Evolutionary conservation across 2,797 vertebrate genomes (phyloP).

Genomic region (Paramormyrops hopkinsi): DNA sequence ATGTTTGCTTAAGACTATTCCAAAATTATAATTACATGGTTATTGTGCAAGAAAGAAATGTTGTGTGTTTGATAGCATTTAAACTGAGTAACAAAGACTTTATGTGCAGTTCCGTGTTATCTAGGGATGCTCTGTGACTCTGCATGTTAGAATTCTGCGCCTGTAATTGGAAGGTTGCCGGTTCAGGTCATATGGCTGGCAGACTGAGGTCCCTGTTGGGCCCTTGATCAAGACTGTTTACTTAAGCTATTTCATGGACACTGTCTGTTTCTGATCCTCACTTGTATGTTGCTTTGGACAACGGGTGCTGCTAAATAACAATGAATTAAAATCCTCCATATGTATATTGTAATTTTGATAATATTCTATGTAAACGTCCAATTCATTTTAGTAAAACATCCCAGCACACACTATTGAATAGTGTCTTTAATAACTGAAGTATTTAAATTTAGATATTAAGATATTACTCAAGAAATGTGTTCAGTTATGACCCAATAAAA

Average conservation of each 20-base stretch:
- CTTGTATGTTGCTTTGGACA: not conserved
- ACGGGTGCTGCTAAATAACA: not conserved
- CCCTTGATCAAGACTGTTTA: not conserved
- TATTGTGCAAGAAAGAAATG: not conserved
- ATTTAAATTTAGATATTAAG: not conserved
- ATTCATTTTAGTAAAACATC: not conserved
- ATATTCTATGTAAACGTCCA: not conserved
- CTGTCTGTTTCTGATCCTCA: not conserved
- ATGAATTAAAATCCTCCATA: not conserved
- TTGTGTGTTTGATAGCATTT: not conserved
- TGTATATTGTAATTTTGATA: not conserved
- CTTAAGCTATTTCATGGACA: not conserved
- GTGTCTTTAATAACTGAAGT: not conserved
- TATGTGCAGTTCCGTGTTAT: not conserved
- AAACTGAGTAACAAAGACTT: not conserved
- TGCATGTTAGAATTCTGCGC: not conserved
- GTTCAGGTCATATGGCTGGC: not conserved
- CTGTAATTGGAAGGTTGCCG: not conserved
- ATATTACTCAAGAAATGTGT: not conserved
- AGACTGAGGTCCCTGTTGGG: not conserved
- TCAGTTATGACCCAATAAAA: not conserved
- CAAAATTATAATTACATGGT: not conserved
- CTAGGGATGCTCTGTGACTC: not conserved
- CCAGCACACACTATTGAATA: not conserved
- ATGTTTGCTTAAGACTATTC: not conserved